Evolutionary conservation across 2,113 vertebrate species (phyloP).

Genomic region (Boleophthalmus pectinirostris): DNA sequence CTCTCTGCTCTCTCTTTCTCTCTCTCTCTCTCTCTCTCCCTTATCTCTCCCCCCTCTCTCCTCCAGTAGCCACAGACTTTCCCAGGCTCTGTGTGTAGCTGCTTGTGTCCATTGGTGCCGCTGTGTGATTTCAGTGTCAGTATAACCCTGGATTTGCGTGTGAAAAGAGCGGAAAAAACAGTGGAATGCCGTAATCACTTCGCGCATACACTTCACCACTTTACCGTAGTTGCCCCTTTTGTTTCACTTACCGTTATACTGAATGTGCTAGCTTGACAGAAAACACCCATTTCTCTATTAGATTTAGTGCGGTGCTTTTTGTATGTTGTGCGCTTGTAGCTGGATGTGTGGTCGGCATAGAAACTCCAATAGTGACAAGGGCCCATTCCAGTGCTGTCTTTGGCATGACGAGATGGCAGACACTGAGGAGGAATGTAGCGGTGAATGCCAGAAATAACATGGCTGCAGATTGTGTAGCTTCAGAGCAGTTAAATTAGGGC

Average conservation of each 20-base stretch:
- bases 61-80: conserved; percentile 62
- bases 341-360: conserved; percentile 46
- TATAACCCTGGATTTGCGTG: conserved; percentile 65
- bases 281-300: conserved; percentile 49
- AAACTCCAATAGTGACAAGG: conserved; percentile 37
- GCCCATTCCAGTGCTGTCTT: conserved; percentile 48
- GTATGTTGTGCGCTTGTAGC: conserved; percentile 15
- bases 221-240: conserved; percentile 63
- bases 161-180: conserved; percentile 61
- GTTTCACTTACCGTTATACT: conserved; percentile 58
- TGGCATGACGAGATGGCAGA: conserved; percentile 33
- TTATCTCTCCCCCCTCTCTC: conserved; percentile 10
- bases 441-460: conserved; percentile 41
- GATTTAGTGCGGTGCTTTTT: conserved; percentile 39
- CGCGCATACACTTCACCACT: conserved; percentile 31
- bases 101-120: conserved; percentile 54
- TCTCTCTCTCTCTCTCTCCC: neutral
- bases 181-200: conserved; percentile 64
- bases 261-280: conserved; percentile 30
- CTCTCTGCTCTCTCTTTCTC: neutral
- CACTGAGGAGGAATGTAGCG: conserved; percentile 3
- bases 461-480: conserved; percentile 20
- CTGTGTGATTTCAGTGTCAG: conserved; percentile 55
- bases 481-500: neutral
- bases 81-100: conserved; percentile 63